phyloP scores from a whole-genome alignment of 2,888 invertebrate species.

The Busseola fusca region DNA sequence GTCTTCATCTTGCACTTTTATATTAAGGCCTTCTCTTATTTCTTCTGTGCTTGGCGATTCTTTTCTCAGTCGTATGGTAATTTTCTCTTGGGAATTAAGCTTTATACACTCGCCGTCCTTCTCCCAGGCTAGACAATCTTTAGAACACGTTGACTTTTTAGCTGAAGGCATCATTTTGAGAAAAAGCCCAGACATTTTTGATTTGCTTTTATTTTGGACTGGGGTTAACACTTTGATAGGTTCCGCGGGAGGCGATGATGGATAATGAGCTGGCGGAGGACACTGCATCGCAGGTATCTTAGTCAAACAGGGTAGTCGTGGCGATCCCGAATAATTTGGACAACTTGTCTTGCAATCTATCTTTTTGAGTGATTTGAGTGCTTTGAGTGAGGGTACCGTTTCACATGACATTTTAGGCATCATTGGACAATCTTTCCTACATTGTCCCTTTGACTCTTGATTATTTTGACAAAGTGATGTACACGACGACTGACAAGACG shows the following conservation, averaged over 20 bases:
- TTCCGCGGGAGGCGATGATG: constrained; percentile 6
- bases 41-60: constrained; percentile 72
- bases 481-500: constrained; percentile 38
- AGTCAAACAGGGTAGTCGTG: constrained; percentile 26
- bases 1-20: constrained; percentile 76
- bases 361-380: constrained; percentile 19
- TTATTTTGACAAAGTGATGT: constrained; percentile 16
- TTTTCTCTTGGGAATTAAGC: constrained; percentile 69
- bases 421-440: constrained; percentile 34
- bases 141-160: constrained; percentile 58
- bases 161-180: constrained; percentile 67
- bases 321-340: constrained; percentile 41
- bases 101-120: constrained; percentile 54
- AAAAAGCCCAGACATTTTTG: constrained; percentile 65
- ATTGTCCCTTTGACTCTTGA: constrained; percentile 3
- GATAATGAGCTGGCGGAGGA: constrained; percentile 14
- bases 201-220: constrained; percentile 19
- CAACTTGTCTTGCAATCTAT: constrained; percentile 60
- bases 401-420: constrained; percentile 55
- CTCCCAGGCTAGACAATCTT: constrained; percentile 57
- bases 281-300: constrained; percentile 44
- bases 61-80: constrained; percentile 70
- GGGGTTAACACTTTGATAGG: constrained; percentile 18
- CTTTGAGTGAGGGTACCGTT: constrained; percentile 38
- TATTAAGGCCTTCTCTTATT: constrained; percentile 69